Conservation (phyloP, 2,113 vertebrate genomes). For the Serilophus lunatus region DNA sequence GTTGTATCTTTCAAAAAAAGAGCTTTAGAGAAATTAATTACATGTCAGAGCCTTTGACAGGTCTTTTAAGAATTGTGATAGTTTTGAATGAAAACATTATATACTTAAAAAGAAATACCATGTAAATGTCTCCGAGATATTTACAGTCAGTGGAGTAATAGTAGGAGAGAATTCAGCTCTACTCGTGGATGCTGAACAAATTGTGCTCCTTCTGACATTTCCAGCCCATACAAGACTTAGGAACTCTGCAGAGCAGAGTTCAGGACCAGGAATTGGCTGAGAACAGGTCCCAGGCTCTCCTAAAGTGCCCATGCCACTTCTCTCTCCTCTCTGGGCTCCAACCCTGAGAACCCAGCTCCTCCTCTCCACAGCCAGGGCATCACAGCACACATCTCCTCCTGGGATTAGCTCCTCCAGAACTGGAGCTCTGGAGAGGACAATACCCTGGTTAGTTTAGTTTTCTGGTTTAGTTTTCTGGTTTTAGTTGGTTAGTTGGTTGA, state of each 20-base stretch:
- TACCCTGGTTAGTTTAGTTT: too few species aligned
- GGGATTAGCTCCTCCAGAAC: too few species aligned
- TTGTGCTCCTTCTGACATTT: not conserved
- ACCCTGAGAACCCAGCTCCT: not conserved
- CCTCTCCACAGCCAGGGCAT: not conserved
- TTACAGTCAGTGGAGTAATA: slow-evolving; percentile 47
- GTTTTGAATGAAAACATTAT: slow-evolving; percentile 70
- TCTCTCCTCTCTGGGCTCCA: not conserved
- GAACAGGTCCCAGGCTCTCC: not conserved
- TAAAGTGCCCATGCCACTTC: not conserved
- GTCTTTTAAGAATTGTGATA: slow-evolving; percentile 66
- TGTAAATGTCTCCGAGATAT: slow-evolving; percentile 56
- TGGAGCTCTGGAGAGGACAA: not conserved
- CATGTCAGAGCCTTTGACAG: slow-evolving; percentile 65
- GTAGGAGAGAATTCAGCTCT: slow-evolving; percentile 24
- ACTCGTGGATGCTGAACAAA: not conserved
- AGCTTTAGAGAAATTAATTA: slow-evolving; percentile 68
- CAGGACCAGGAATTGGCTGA: not conserved
- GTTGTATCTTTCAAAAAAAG: slow-evolving; percentile 45
- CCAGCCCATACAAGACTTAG: not conserved
- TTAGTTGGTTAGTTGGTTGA: too few species aligned
- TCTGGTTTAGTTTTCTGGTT: too few species aligned
- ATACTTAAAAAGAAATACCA: slow-evolving; percentile 64
- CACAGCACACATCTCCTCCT: fast-evolving
- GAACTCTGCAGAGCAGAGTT: not conserved